Evolutionary conservation across 1,140 invertebrate genomes (phyloP).

Genomic region (Triops cancriformis): DNA sequence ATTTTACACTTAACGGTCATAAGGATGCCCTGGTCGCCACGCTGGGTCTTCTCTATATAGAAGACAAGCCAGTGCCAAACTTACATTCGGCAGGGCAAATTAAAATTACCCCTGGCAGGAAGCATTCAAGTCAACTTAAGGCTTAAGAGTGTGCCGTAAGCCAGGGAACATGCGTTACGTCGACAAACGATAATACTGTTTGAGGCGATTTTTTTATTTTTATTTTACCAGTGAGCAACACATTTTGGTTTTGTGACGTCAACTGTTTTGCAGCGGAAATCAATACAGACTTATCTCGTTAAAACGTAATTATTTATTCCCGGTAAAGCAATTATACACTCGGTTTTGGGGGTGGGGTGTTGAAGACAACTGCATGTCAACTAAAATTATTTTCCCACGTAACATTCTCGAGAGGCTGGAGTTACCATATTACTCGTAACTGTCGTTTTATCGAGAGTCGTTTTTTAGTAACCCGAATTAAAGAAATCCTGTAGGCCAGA

Average conservation of each 20-base stretch:
- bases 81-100: conserved; percentile 15
- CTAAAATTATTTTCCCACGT: no score
- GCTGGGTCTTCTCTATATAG: conserved; percentile 15
- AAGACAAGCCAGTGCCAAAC: conserved; percentile 23
- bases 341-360: no score
- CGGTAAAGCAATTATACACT: background rate
- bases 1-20: background rate
- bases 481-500: no score
- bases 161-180: background rate
- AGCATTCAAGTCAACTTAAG: conserved; percentile 18
- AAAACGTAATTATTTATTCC: background rate
- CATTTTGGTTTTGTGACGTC: background rate
- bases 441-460: no score
- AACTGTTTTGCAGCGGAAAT: background rate
- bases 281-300: background rate
- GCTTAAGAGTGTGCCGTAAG: conserved; percentile 22
- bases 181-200: background rate
- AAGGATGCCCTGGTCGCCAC: conserved; percentile 21
- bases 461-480: no score
- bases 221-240: background rate
- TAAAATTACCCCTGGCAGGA: conserved; percentile 20
- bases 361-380: no score
- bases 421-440: no score
- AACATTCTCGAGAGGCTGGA: no score
- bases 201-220: background rate